Evolutionary conservation across 2,797 vertebrate genomes (phyloP).

Genomic region (Esox masquinongy): DNA sequence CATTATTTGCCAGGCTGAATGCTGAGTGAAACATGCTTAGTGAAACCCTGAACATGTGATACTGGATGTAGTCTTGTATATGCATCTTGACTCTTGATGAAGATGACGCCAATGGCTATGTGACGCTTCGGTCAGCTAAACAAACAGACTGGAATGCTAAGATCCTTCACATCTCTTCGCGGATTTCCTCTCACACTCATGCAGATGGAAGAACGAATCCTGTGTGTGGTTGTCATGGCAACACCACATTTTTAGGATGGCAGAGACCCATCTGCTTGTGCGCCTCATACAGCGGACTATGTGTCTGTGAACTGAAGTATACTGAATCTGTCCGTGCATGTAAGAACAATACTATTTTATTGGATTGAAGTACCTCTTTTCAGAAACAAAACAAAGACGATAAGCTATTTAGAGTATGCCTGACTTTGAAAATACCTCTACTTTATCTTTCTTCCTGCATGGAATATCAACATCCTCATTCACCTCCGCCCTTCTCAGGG

Average conservation of each 20-base stretch:
- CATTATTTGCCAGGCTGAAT: background rate
- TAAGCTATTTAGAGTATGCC: constrained; percentile 10
- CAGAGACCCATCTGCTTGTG: constrained; percentile 40
- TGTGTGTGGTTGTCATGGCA: constrained; percentile 61
- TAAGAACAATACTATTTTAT: background rate
- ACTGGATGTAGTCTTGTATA: background rate
- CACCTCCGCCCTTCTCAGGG: background rate
- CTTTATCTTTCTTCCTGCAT: constrained; percentile 61
- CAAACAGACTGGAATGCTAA: background rate
- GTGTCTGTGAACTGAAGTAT: constrained; percentile 11
- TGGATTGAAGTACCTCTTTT: background rate
- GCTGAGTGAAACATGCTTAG: background rate
- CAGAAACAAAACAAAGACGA: background rate
- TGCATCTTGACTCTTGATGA: constrained; percentile 3
- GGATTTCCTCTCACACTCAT: background rate
- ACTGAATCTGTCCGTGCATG: constrained; percentile 3
- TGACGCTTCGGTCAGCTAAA: background rate
- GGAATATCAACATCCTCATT: constrained; percentile 53
- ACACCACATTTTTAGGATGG: constrained; percentile 44
- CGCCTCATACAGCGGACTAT: constrained; percentile 26
- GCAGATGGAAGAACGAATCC: constrained; percentile 18
- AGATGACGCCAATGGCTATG: background rate
- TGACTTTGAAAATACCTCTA: constrained; percentile 15
- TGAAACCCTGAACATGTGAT: too few species aligned
- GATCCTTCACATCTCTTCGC: background rate